These are phyloP conservation scores for Aphis gossypii DNA, from an alignment of 1,140 invertebrate genomes.

Conservation along the genomic window DNA sequence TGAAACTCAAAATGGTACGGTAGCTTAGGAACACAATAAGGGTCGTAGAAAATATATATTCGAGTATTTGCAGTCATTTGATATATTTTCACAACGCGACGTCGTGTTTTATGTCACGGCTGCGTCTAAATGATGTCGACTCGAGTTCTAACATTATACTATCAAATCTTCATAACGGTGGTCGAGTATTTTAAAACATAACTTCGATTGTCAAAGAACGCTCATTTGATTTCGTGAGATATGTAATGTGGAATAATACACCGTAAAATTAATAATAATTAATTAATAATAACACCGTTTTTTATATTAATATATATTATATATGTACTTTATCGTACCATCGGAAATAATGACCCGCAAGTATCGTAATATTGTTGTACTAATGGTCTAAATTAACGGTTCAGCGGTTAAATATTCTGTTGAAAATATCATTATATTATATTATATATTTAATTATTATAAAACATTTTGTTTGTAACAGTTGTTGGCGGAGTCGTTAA, in stretches of 20 bases:
- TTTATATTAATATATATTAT: neutral
- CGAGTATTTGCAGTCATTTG: neutral
- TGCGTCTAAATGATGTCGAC: neutral
- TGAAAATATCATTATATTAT: neutral
- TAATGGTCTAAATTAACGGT: neutral
- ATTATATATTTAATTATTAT: neutral
- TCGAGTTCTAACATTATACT: neutral
- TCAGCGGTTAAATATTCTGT: neutral
- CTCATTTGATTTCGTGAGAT: neutral
- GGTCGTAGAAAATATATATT: neutral
- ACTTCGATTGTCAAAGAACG: neutral
- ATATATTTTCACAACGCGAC: neutral
- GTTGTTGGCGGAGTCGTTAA: neutral
- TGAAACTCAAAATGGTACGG: neutral
- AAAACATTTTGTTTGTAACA: conserved; percentile 18
- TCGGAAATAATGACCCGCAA: neutral
- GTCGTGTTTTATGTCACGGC: neutral
- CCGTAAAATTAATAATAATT: too few relatives aligned
- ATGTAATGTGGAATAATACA: neutral
- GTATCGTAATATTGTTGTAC: neutral
- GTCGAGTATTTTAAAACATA: neutral
- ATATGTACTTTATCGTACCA: neutral
- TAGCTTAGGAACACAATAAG: neutral
- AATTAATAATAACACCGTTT: too few relatives aligned
- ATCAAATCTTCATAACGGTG: neutral